Evolutionary conservation across 2,113 vertebrate species (phyloP).

Genomic region (Mobula hypostoma): DNA sequence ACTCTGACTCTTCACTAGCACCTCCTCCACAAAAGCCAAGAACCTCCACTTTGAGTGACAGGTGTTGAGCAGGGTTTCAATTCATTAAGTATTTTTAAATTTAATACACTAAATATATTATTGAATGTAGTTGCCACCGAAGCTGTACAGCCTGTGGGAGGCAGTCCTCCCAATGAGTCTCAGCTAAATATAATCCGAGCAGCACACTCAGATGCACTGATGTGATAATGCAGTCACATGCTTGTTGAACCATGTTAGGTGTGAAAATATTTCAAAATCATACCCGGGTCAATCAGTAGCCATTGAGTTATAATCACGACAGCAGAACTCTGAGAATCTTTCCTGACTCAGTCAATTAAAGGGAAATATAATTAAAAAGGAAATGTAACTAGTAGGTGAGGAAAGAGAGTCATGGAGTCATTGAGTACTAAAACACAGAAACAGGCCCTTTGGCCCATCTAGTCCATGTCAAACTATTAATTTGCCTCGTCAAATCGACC

Average conservation of each 20-base stretch:
- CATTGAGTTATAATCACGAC: constrained; percentile 22
- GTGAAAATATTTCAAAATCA: constrained; percentile 9
- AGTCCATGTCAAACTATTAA: too few species aligned
- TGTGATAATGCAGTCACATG: constrained; percentile 29
- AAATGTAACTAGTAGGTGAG: background rate
- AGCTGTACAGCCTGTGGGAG: background rate
- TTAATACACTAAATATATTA: too few species aligned
- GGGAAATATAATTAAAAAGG: background rate
- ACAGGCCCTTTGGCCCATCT: too few species aligned
- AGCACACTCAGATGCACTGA: background rate
- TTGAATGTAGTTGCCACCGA: background rate
- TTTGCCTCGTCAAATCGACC: too few species aligned
- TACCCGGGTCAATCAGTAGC: constrained; percentile 1
- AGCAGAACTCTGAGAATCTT: background rate
- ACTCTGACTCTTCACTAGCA: background rate
- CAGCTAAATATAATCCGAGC: background rate
- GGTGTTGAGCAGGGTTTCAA: too few species aligned
- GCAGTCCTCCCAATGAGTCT: background rate
- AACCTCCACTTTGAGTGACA: too few species aligned
- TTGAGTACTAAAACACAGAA: too few species aligned
- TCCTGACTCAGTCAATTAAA: background rate
- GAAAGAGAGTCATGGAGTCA: too few species aligned
- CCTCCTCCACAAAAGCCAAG: background rate
- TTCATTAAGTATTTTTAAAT: too few species aligned
- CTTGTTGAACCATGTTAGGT: constrained; percentile 1